Conservation (phyloP, 2,113 vertebrate genomes). For the Cinclus mexicanus region DNA sequence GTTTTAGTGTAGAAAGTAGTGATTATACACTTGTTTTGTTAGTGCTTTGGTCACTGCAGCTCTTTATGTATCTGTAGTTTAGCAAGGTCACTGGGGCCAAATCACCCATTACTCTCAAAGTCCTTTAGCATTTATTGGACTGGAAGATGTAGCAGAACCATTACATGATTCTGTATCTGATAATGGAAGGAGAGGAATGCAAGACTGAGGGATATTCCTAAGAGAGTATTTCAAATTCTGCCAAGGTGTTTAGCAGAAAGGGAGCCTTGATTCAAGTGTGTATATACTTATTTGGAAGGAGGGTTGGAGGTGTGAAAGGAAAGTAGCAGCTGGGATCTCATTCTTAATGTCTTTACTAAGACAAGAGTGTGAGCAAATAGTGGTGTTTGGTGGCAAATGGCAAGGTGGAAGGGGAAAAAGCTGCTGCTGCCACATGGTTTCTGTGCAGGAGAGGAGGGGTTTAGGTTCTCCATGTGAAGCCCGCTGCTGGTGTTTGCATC, state of each 20-base stretch:
- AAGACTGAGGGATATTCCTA: neutral
- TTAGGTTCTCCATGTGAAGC: neutral
- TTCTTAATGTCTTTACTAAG: neutral
- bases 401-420: neutral
- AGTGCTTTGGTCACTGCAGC: neutral
- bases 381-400: neutral
- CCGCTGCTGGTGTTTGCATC: neutral
- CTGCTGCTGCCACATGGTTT: neutral
- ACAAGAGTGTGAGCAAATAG: neutral
- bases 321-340: neutral
- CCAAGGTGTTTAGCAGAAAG: neutral
- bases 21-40: neutral
- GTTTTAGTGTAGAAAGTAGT: neutral
- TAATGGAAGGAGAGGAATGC: neutral
- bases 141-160: neutral
- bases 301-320: neutral
- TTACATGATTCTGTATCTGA: neutral
- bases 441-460: neutral
- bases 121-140: neutral
- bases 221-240: neutral
- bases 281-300: neutral
- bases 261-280: neutral
- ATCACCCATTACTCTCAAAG: neutral
- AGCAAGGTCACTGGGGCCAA: neutral
- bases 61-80: neutral